Evolutionary conservation across 2,888 invertebrate species (phyloP).

Genomic region (Nemurella pictetii): DNA sequence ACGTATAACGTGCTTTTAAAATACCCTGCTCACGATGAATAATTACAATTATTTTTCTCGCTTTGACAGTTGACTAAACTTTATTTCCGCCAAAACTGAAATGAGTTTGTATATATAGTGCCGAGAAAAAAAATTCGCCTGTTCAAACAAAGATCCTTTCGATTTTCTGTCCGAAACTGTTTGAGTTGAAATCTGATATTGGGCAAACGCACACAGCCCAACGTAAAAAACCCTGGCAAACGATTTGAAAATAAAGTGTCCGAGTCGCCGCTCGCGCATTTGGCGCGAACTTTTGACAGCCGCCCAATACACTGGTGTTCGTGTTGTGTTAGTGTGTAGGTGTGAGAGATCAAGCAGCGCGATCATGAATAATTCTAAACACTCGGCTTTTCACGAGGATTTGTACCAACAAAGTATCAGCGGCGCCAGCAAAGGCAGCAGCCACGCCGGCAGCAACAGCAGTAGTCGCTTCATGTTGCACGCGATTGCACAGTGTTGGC

Average conservation of each 20-base stretch:
- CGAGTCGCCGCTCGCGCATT: too few relatives aligned
- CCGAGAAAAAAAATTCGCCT: background rate
- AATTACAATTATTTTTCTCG: background rate
- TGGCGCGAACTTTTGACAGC: background rate
- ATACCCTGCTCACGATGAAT: background rate
- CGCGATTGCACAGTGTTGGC: too few relatives aligned
- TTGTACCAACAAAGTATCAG: background rate
- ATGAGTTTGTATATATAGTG: background rate
- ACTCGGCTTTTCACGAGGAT: slow-evolving; percentile 1
- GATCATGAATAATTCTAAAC: slow-evolving; percentile 20
- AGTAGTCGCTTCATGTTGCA: background rate
- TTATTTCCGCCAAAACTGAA: background rate
- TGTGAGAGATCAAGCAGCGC: background rate
- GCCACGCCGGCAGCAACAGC: too few relatives aligned
- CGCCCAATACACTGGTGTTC: background rate
- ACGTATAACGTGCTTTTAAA: background rate
- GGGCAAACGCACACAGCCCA: background rate
- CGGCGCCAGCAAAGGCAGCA: background rate
- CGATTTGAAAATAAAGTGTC: background rate
- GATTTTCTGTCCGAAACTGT: background rate
- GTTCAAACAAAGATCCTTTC: background rate
- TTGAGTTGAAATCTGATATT: background rate
- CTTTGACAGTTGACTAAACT: background rate
- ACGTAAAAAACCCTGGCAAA: background rate
- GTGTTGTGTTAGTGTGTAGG: background rate